Evolutionary conservation across 2,888 invertebrate genomes (phyloP).

Genomic region (Sycophila texana): DNA sequence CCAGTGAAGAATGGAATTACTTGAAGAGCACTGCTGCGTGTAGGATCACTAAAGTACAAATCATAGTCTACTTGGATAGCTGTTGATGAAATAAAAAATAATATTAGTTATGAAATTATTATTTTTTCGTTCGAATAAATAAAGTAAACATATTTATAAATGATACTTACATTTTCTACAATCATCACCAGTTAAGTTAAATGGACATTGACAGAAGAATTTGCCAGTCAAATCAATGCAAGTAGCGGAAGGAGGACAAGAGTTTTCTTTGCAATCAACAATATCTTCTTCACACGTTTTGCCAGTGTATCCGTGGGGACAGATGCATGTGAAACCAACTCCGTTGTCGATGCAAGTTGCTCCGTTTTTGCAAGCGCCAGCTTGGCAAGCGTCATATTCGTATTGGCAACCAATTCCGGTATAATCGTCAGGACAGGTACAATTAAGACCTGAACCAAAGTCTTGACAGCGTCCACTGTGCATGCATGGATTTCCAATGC

Average conservation of each 20-base stretch:
- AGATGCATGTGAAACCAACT: slow-evolving; percentile 89
- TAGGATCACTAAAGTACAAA: slow-evolving; percentile 93
- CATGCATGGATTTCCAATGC: slow-evolving; percentile 94
- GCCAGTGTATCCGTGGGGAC: slow-evolving; percentile 86
- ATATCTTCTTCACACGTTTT: slow-evolving; percentile 94
- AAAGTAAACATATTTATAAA: slow-evolving; percentile 21
- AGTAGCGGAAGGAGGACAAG: slow-evolving; percentile 94
- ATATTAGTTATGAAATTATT: slow-evolving; percentile 31
- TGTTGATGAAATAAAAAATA: slow-evolving; percentile 75
- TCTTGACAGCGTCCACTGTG: slow-evolving; percentile 97
- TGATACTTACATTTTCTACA: slow-evolving; percentile 92
- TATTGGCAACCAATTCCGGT: slow-evolving; percentile 94
- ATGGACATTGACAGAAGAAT: slow-evolving; percentile 97
- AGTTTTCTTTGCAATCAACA: slow-evolving; percentile 93
- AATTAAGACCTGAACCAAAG: slow-evolving; percentile 95
- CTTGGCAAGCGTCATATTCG: slow-evolving; percentile 94
- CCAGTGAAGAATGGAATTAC: slow-evolving; percentile 92
- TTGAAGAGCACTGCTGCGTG: slow-evolving; percentile 93
- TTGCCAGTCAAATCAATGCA: slow-evolving; percentile 93
- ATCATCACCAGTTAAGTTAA: slow-evolving; percentile 96
- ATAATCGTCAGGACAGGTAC: slow-evolving; percentile 91
- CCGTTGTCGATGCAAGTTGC: slow-evolving; percentile 93
- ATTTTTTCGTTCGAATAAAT: too few species aligned
- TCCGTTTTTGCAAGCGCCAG: slow-evolving; percentile 93
- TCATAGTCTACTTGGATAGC: slow-evolving; percentile 99